Evolutionary conservation across 1,140 invertebrate genomes (phyloP).

Genomic region (Meloidogyne exigua): DNA sequence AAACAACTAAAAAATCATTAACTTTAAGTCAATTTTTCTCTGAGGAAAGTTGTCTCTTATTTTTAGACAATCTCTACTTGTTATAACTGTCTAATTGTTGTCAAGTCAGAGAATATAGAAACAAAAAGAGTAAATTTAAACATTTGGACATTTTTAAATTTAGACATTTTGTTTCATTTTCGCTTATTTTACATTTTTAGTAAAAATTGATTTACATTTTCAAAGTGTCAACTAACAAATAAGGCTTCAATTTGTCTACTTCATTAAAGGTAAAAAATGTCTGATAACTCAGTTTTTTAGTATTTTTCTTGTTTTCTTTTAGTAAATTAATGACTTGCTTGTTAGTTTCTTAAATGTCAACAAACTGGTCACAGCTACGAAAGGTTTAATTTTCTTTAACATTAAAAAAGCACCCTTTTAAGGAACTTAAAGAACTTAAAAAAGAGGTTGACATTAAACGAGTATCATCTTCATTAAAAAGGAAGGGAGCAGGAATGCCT

Average conservation of each 20-base stretch:
- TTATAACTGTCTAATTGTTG: no score
- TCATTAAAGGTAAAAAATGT: neutral
- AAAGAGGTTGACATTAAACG: neutral
- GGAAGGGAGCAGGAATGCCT: slow-evolving; percentile 2
- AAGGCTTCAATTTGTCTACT: neutral
- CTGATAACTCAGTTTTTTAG: neutral
- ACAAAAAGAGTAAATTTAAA: neutral
- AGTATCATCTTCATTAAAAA: neutral
- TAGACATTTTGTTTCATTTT: neutral
- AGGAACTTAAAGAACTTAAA: slow-evolving; percentile 19
- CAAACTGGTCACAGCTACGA: slow-evolving; percentile 7
- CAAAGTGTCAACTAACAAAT: neutral
- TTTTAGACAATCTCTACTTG: no score
- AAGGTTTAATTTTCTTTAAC: neutral
- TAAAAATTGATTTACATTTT: neutral
- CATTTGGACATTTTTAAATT: neutral
- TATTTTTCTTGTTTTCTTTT: neutral
- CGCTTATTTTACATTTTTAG: neutral
- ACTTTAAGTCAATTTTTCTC: no score
- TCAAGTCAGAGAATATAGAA: neutral
- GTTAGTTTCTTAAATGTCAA: neutral
- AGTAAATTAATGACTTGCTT: neutral
- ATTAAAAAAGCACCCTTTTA: neutral
- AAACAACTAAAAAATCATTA: no score
- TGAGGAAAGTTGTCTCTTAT: no score